phyloP scores from a whole-genome alignment of 2,797 vertebrate species.

The Lepilemur septentrionalis region DNA sequence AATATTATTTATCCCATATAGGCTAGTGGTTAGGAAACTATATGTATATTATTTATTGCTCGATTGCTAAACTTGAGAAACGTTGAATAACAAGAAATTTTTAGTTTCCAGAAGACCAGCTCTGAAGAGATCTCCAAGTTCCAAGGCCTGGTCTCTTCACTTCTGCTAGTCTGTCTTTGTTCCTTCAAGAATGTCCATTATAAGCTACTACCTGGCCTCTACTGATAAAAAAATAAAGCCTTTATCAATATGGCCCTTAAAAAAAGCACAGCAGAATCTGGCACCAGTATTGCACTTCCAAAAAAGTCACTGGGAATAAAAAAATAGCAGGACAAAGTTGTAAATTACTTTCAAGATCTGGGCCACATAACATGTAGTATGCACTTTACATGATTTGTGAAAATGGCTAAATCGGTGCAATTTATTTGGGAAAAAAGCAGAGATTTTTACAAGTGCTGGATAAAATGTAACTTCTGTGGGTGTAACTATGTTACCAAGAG shows the following conservation, averaged over 20 bases:
- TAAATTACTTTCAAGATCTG: constrained; percentile 27
- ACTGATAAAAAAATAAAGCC: background rate
- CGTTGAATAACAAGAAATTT: background rate
- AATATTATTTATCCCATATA: background rate
- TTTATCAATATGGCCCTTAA: background rate
- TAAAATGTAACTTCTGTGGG: constrained; percentile 18
- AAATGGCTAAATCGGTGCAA: background rate
- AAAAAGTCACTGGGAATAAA: constrained; percentile 2
- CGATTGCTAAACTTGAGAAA: background rate
- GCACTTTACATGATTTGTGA: background rate
- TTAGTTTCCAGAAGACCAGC: background rate
- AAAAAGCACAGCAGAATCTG: background rate
- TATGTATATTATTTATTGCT: background rate
- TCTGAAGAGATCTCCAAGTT: background rate
- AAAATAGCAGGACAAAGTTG: background rate
- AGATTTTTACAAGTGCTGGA: background rate
- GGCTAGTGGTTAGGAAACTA: background rate
- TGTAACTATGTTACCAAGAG: background rate
- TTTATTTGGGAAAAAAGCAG: background rate
- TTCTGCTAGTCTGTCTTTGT: background rate
- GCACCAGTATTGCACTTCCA: background rate
- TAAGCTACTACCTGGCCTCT: background rate
- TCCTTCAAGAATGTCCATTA: background rate
- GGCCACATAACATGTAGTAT: background rate
- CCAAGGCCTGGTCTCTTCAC: background rate